Base-by-base conservation (phyloP, 2,888 invertebrate genomes). In the Arctia plantaginis region DNA sequence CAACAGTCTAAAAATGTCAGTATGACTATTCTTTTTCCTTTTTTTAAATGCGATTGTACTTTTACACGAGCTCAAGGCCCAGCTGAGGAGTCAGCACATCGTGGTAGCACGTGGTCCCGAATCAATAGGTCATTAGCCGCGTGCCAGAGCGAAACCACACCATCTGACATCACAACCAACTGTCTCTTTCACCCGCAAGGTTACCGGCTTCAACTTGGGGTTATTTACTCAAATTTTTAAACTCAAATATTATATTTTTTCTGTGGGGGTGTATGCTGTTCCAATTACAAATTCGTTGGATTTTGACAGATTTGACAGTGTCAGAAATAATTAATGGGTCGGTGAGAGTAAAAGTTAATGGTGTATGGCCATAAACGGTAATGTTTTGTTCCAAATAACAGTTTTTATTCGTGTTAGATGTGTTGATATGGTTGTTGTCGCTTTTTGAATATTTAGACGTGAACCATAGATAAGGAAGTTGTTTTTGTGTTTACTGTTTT, bases 101-200 rank as follows among this genome's bases (percentile, higher is more conserved):
- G 74, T 73, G 76, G 75, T 76, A 87, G 77, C 90, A 91, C 90
- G 90, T 90, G 90, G 86, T 87, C 82, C 82, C 78, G 84, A 90
- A 90, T 91, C 90, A 83, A 90, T 90, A 85, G 85, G 84, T 85
- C 85, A 79, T 85, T 85, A 85, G 90, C 89, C 89, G 84, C 84
- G 80, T 82, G 85, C 69, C 72, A 76, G 86, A 89, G 79, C 23
- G 87, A 80, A 86, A 86, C 66, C 70, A 71, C 33, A 33, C 23
- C 55, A 73, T 59, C 85, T 88, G 88, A 89, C 90, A 90, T 90
- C 88, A 88, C 86, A 85, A 71, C 59, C 65, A 23, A 23, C 76
- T 67, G n/a, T 86, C 84, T 83, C 87, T 71, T 80, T 86, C 85
- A 66, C 77, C 23, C 87, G 66, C 84, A 84, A 85, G 84, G 85